Evolutionary conservation across 1,140 invertebrate species (phyloP).

Genomic region (Teleopsis dalmanni): DNA sequence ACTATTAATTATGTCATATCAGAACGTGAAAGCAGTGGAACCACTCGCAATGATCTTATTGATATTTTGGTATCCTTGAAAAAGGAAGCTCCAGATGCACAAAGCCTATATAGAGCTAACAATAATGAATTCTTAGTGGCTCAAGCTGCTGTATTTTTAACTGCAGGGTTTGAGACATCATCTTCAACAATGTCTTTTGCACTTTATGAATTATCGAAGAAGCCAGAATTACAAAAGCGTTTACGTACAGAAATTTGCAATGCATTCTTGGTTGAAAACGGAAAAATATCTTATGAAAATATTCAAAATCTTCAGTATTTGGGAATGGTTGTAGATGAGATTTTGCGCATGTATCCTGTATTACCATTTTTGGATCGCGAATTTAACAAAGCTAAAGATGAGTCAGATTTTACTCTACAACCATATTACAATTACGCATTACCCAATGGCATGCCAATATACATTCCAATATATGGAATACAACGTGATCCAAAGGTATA

Average conservation of each 20-base stretch:
- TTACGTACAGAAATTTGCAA: conserved; percentile 55
- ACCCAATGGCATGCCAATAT: conserved; percentile 28
- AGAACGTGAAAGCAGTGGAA: conserved; percentile 27
- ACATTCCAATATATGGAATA: conserved; percentile 27
- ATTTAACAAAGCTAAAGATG: conserved; percentile 16
- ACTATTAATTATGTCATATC: conserved; percentile 36
- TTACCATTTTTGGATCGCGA: conserved; percentile 28
- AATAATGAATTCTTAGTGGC: conserved; percentile 51
- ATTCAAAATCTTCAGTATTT: conserved; percentile 57
- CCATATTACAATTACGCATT: conserved; percentile 24
- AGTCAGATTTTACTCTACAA: conserved; percentile 23
- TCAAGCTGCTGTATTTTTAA: conserved; percentile 61
- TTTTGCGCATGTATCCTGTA: conserved; percentile 33
- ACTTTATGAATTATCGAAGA: conserved; percentile 58
- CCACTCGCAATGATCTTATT: conserved; percentile 42
- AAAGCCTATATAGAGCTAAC: conserved; percentile 12
- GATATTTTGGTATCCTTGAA: conserved; percentile 44
- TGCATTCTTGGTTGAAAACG: conserved; percentile 44
- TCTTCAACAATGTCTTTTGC: conserved; percentile 59
- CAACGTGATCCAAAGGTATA: conserved; percentile 35
- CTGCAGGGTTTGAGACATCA: conserved; percentile 71
- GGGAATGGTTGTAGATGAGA: conserved; percentile 49
- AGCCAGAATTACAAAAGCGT: conserved; percentile 58
- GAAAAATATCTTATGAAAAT: conserved; percentile 53
- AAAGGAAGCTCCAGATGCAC: conserved; percentile 14